These are phyloP conservation scores for Heliangelus exortis DNA, from an alignment of 2,797 vertebrate genomes.

Conservation along the genomic window DNA sequence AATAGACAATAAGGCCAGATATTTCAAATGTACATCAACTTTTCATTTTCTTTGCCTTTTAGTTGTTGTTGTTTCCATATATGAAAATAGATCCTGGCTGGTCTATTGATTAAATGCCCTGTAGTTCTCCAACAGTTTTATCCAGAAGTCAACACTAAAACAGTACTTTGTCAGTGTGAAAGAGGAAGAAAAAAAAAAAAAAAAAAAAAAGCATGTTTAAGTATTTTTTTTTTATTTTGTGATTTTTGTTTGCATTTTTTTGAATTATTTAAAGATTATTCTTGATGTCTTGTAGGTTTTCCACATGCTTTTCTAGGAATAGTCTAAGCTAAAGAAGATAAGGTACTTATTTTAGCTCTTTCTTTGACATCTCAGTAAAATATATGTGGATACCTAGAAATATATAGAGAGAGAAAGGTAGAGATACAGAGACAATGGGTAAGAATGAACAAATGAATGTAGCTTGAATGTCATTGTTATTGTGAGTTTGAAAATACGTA, in stretches of 20 bases:
- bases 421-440: background rate
- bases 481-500: background rate
- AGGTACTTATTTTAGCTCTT: background rate
- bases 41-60: background rate
- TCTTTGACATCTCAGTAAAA: background rate
- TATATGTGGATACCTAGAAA: background rate
- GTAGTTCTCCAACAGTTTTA: background rate
- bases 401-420: background rate
- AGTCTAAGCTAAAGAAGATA: background rate
- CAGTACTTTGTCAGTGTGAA: background rate
- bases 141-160: background rate
- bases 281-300: background rate
- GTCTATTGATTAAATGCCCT: background rate
- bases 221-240: background rate
- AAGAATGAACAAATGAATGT: background rate
- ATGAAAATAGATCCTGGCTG: background rate
- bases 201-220: background rate
- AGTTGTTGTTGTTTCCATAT: background rate
- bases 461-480: background rate
- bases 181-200: background rate
- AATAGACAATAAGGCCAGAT: background rate
- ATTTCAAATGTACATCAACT: background rate
- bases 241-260: background rate
- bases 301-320: background rate
- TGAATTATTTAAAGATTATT: background rate